Base-by-base conservation (phyloP, 2,888 invertebrate genomes). In the Protonemura montana region DNA sequence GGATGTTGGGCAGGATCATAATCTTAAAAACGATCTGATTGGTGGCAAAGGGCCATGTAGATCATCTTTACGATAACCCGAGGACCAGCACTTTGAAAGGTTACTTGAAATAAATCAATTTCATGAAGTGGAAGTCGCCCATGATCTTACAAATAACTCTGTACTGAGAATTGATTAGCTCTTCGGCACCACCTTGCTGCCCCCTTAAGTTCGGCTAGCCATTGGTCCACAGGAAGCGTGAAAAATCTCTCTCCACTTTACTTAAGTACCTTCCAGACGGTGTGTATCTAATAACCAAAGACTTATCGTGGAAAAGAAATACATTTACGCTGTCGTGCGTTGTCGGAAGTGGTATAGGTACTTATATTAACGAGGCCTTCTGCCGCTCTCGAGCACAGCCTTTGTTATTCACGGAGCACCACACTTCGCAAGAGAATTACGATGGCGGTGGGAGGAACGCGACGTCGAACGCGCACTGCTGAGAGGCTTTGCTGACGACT, bases 231-330 rank as follows among this genome's bases (percentile, higher is more conserved):
- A 59, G 1, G 59, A 59, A 59, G 13, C 59, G 59, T 59, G 59
- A 59, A 59, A 59, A 59, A 59, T 59, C 21, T 13, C 59, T 21
- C 16, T 21, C 59, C 59, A 59, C 59, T 59, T 59, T 7, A 59
- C 1, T 59, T 59, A 59, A 59, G 16, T 59, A 59, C 59, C 59
- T n/a, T 59, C 13, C 2, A 59, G 59, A 59, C 59, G 59, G 7
- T 59, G 59, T 59, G 59, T 59, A 59, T 59, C 59, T 59, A 59
- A 59, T 59, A 59, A 59, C 59, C 59, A 59, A 59, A 59, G 59
- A 59, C 13, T 59, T 10, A 10, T 59, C 3, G 13, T 59, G 59
- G 59, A 3, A 35, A 35, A 10, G 35, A 59, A 59, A 59, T 59
- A 59, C 21, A 13, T 59, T 21, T 10, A 59, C 16, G 6, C 59